These are phyloP conservation scores for Mesochorus sp. DNA, from an alignment of 2,888 invertebrate genomes.

Conservation along the genomic window DNA sequence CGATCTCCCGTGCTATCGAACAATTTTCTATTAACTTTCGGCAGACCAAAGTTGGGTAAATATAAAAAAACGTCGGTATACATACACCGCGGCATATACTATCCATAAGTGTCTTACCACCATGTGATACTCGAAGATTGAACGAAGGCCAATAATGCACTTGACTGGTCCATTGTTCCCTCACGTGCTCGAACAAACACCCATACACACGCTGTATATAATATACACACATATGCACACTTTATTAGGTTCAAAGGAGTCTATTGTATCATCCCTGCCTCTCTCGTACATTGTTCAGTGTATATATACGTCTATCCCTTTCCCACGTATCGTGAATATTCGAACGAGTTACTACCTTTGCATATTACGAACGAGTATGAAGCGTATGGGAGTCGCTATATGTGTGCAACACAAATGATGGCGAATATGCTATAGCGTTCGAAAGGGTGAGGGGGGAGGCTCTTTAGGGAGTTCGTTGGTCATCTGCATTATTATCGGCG, in stretches of 20 bases:
- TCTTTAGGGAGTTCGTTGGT: conserved; percentile 19
- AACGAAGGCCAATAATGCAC: conserved; percentile 62
- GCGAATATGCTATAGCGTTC: neutral
- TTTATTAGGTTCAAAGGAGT: conserved; percentile 46
- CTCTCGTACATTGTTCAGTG: conserved; percentile 16
- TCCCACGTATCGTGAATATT: conserved; percentile 55
- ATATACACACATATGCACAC: conserved; percentile 16
- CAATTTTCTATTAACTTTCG: conserved; percentile 61
- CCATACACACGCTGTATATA: neutral
- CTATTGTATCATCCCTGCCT: conserved; percentile 38
- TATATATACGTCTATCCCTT: conserved; percentile 42
- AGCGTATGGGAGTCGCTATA: too few species aligned
- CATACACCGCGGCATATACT: neutral
- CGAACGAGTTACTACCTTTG: conserved; percentile 30
- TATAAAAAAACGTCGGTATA: conserved; percentile 44
- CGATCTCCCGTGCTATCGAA: conserved; percentile 44
- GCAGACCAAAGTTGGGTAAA: conserved; percentile 58
- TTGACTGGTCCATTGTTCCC: conserved; percentile 61
- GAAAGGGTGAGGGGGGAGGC: neutral
- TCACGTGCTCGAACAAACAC: conserved; percentile 56
- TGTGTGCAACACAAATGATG: neutral
- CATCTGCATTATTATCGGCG: conserved; percentile 27
- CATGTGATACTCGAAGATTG: conserved; percentile 31
- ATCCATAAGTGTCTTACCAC: conserved; percentile 12
- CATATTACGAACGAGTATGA: conserved; percentile 17